Conservation (phyloP, 2,113 vertebrate genomes). For the Tiliqua scincoides region DNA sequence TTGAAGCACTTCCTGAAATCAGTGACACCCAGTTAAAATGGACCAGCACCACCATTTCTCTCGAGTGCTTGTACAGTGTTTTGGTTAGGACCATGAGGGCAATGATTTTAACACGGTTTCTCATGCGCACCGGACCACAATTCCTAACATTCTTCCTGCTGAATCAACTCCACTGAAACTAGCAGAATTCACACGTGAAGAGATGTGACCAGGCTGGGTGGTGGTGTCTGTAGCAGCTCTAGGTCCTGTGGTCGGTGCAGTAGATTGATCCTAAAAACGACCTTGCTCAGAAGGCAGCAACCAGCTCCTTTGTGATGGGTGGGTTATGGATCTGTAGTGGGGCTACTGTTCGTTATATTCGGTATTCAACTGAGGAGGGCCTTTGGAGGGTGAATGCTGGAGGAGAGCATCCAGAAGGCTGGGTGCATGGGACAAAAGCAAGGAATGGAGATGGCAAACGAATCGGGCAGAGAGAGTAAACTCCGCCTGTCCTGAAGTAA, state of each 20-base stretch:
- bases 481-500: neutral
- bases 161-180: neutral
- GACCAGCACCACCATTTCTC: neutral
- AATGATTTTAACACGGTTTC: neutral
- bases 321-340: neutral
- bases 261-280: neutral
- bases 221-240: neutral
- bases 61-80: too few species aligned
- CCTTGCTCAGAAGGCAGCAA: neutral
- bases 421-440: neutral
- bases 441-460: neutral
- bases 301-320: neutral
- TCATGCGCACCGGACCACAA: neutral
- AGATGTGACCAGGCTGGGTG: neutral
- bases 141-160: neutral
- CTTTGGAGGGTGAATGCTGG: neutral
- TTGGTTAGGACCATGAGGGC: too few species aligned
- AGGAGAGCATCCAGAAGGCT: neutral
- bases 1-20: too few species aligned
- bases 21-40: too few species aligned
- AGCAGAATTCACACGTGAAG: too few species aligned
- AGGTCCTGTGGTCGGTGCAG: too few species aligned
- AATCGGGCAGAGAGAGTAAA: neutral
- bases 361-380: neutral
- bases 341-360: neutral